phyloP scores from a whole-genome alignment of 2,888 invertebrate genomes.

The Drosophila cognata region DNA sequence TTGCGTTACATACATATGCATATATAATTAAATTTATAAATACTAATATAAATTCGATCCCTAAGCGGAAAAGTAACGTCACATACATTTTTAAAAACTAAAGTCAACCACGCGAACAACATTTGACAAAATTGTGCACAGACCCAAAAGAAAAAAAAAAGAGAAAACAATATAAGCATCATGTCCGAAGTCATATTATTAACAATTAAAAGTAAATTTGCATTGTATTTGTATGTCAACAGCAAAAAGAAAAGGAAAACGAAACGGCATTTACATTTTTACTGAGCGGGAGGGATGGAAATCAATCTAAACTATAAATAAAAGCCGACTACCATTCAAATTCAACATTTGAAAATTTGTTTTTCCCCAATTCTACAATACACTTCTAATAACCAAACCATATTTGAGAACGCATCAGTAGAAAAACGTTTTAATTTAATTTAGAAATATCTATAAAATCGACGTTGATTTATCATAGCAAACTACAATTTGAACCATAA shows the following conservation, averaged over 20 bases:
- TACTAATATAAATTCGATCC: slow-evolving; percentile 38
- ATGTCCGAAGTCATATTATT: slow-evolving; percentile 44
- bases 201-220: slow-evolving; percentile 74
- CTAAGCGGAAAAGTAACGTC: slow-evolving; percentile 53
- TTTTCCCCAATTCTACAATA: background rate
- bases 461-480: background rate
- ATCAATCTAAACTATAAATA: slow-evolving; percentile 8
- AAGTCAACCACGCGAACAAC: slow-evolving; percentile 41
- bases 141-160: slow-evolving; percentile 9
- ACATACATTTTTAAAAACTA: slow-evolving; percentile 23
- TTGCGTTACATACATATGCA: slow-evolving; percentile 61
- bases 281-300: slow-evolving; percentile 5
- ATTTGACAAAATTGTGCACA: slow-evolving; percentile 37
- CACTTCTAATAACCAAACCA: background rate
- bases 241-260: slow-evolving; percentile 79
- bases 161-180: slow-evolving; percentile 4
- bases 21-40: slow-evolving; percentile 16
- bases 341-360: slow-evolving; percentile 4
- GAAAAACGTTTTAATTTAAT: background rate
- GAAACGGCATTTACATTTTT: slow-evolving; percentile 28
- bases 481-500: background rate
- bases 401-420: background rate
- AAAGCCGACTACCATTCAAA: slow-evolving; percentile 63
- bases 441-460: background rate
- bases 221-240: slow-evolving; percentile 81